Conservation (phyloP, 2,888 invertebrate species). For the Blastobasis adustella region DNA sequence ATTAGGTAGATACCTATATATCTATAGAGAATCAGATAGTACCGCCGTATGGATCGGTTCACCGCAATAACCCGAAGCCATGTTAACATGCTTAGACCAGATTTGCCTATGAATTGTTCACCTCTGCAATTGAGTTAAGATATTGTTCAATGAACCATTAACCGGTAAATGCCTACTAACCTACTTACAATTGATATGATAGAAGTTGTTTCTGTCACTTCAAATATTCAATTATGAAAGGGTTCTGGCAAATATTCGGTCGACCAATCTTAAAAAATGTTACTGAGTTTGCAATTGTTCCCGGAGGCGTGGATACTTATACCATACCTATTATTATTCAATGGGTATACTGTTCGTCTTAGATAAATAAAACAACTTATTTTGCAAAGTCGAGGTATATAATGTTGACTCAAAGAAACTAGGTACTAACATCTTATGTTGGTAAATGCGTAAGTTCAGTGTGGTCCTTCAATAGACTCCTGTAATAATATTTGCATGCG, state of each 20-base stretch:
- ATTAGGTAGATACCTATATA: slow-evolving; percentile 15
- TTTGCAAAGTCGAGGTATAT: no score
- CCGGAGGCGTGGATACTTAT: no score
- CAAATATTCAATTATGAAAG: no score
- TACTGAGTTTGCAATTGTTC: no score
- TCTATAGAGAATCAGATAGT: slow-evolving; percentile 18
- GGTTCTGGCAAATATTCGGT: no score
- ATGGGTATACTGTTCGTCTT: no score
- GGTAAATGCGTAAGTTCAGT: slow-evolving; percentile 42
- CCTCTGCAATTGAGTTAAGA: slow-evolving; percentile 50
- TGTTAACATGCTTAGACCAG: slow-evolving; percentile 66
- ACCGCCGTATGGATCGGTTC: slow-evolving; percentile 41
- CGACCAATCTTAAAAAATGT: no score
- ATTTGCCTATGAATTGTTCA: slow-evolving; percentile 67
- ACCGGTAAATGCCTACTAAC: not conserved
- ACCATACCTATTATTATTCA: no score
- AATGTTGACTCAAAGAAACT: no score
- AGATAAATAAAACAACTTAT: no score
- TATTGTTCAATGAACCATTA: slow-evolving; percentile 43
- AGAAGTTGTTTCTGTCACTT: no score
- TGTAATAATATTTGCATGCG: slow-evolving; percentile 65
- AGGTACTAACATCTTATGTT: slow-evolving; percentile 8
- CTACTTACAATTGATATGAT: no score
- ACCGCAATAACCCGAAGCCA: slow-evolving; percentile 57
- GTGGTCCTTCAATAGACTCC: slow-evolving; percentile 55